Conservation (phyloP, 2,797 vertebrate species). For the Crocidura indochinensis region DNA sequence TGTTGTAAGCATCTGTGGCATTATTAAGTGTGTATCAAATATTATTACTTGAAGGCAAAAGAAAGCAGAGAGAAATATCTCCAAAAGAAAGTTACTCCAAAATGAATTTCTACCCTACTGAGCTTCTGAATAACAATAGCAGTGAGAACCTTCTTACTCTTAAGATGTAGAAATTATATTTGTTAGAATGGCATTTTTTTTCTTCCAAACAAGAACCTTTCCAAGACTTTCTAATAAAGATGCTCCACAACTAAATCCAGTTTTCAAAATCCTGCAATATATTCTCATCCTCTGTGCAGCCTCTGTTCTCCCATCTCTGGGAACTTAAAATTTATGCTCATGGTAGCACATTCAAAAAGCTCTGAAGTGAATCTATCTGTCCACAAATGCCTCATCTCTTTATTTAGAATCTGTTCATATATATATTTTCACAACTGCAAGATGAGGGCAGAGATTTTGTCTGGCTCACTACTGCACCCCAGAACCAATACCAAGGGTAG, state of each 20-base stretch:
- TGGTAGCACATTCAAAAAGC: constrained; percentile 22
- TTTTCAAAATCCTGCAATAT: background rate
- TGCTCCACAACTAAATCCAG: background rate
- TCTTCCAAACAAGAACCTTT: constrained; percentile 31
- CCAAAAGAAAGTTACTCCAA: constrained; percentile 42
- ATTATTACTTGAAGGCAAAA: constrained; percentile 48
- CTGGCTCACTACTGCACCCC: background rate
- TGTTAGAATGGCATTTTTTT: constrained; percentile 38
- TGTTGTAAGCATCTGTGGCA: constrained; percentile 25
- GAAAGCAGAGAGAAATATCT: constrained; percentile 44
- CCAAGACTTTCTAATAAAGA: constrained; percentile 44
- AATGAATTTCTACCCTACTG: background rate
- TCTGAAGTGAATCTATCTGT: background rate
- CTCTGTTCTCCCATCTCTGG: background rate
- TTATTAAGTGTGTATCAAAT: constrained; percentile 53
- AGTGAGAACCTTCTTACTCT: constrained; percentile 17
- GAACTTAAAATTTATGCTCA: background rate
- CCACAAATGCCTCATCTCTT: constrained; percentile 9
- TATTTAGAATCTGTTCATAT: background rate
- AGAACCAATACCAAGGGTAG: background rate
- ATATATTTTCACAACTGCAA: constrained; percentile 2
- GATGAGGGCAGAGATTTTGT: background rate
- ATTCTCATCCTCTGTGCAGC: background rate
- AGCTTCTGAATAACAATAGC: constrained; percentile 38
- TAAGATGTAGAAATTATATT: constrained; percentile 50